These are phyloP conservation scores for Chloropsis cyanopogon DNA, from an alignment of 2,113 vertebrate species.

Conservation along the genomic window DNA sequence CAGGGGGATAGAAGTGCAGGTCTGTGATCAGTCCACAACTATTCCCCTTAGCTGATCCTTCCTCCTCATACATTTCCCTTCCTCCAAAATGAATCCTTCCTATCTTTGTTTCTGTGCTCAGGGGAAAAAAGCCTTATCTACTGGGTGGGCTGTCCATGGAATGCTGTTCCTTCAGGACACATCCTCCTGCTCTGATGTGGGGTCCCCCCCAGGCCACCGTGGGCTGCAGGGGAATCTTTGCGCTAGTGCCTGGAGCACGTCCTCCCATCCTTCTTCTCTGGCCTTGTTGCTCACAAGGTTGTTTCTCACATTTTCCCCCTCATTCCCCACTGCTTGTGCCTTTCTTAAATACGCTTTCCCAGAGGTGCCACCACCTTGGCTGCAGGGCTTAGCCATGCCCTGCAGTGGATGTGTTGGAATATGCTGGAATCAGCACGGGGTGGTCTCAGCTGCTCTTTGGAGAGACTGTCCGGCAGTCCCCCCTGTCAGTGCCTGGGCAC, in stretches of 20 bases:
- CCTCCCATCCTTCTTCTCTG: neutral
- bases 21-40: neutral
- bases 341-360: neutral
- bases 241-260: accelerated
- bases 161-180: neutral
- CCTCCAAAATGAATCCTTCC: neutral
- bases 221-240: neutral
- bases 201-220: accelerated
- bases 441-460: accelerated
- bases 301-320: neutral
- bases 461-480: neutral
- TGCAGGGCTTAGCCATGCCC: neutral
- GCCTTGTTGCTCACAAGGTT: neutral
- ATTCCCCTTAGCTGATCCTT: neutral
- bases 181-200: neutral
- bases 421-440: accelerated
- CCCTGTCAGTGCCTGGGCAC: accelerated
- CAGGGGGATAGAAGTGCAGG: neutral
- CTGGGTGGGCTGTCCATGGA: neutral
- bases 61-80: neutral
- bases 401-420: neutral
- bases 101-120: too few species aligned
- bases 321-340: neutral
- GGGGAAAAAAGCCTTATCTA: neutral
- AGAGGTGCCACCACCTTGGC: neutral